Evolutionary conservation across 2,888 invertebrate species (phyloP).

Genomic region (Limulus polyphemus): DNA sequence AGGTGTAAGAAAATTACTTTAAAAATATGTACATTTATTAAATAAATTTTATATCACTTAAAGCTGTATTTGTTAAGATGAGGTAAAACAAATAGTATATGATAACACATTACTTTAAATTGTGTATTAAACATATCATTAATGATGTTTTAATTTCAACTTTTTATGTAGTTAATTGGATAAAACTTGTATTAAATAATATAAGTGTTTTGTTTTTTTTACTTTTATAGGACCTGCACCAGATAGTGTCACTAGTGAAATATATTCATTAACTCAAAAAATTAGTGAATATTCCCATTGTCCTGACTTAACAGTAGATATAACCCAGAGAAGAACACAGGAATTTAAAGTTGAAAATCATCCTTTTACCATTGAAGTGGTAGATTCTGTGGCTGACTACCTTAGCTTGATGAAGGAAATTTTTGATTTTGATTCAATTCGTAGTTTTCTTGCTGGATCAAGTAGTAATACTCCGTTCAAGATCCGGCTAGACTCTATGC

Average conservation of each 20-base stretch:
- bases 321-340: constrained; percentile 55
- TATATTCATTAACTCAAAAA: constrained; percentile 63
- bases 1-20: no score
- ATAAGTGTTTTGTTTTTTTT: no score
- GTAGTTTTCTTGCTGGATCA: constrained; percentile 53
- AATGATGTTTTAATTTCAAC: neutral
- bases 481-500: constrained; percentile 83
- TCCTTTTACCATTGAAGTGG: constrained; percentile 69
- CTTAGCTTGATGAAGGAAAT: constrained; percentile 83
- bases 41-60: no score
- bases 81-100: neutral
- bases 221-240: constrained; percentile 54
- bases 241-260: constrained; percentile 72
- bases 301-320: constrained; percentile 59
- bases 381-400: constrained; percentile 84
- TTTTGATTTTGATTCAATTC: constrained; percentile 80
- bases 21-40: no score
- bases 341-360: constrained; percentile 50
- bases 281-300: constrained; percentile 69
- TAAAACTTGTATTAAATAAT: no score
- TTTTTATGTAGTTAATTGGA: neutral
- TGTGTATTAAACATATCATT: neutral
- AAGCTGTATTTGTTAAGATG: neutral
- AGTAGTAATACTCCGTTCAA: constrained; percentile 47
- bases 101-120: neutral